Base-by-base conservation (phyloP, 2,113 vertebrate species). In the Clarias gariepinus region DNA sequence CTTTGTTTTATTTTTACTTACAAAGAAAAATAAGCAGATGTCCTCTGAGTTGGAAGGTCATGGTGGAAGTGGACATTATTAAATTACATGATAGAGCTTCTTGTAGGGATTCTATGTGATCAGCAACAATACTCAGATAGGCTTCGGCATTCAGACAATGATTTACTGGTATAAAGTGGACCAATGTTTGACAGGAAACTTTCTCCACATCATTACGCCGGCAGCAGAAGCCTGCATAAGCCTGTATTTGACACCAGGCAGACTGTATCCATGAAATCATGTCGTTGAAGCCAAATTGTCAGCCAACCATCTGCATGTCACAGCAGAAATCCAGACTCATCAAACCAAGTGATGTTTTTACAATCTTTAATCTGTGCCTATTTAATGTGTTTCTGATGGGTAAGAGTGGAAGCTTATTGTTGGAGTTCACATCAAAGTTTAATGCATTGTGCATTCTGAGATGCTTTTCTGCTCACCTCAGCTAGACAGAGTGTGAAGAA, bases 1-100 rank as follows among this genome's bases (percentile, higher is more conserved):
- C 77, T 73, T 81, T 53, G 33, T 74, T 77, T 77, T 76, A 77
- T 86, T 84, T 80, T 87, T 64, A 86, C 73, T 81, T 18, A 85
- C 58, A 84, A 81, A 79, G 64, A 23, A 83, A 87, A 74, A 79
- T 83, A 55, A 57, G 73, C 63, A 73, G 36, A 84, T 28, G 77
- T 52, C 58, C 68, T 84, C 12, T 9, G 2, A 23, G 68, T 2
- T n/a, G 9, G 41, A 23, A 33, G 47, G 74, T 33, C 28, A 33
- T 33, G 30, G 28, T 41, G 33, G 23, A 25, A 25, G 41, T 52
- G 16, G 73, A 2, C 9, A 52, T 76, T 53, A 52, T n/a, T 52
- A 12, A 76, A 23, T 73, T 23, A 73, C 11, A 21, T 23, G 18
- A 69, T 71, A 71, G 47, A 71, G 16, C 16, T 2, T 71, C 5